phyloP scores from a whole-genome alignment of 2,113 vertebrate genomes.

The Danio rerio region GRCz12tu NC_133199.1:4785001-4785500 shows the following conservation, averaged over 20 bases:
- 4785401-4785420: constrained; percentile 69
- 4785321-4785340: constrained; percentile 60
- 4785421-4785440: constrained; percentile 54
- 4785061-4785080: too few species aligned
- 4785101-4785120: too few species aligned
- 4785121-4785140: too few species aligned
- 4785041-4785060: too few species aligned
- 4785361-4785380: constrained; percentile 66
- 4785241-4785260: neutral
- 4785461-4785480: constrained; percentile 52
- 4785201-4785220: constrained; percentile 1
- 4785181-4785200: neutral
- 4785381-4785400: constrained; percentile 62
- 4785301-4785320: constrained; percentile 25
- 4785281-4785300: neutral
- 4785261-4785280: neutral
- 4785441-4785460: constrained; percentile 8
- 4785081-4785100: too few species aligned
- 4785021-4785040: too few species aligned
- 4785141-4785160: too few species aligned
- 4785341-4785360: constrained; percentile 67
- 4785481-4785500: constrained; percentile 61
- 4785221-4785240: neutral
- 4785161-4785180: too few species aligned
- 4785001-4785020: too few species aligned